Conservation (phyloP, 2,113 vertebrate genomes). For the Erpornis zantholeuca region DNA sequence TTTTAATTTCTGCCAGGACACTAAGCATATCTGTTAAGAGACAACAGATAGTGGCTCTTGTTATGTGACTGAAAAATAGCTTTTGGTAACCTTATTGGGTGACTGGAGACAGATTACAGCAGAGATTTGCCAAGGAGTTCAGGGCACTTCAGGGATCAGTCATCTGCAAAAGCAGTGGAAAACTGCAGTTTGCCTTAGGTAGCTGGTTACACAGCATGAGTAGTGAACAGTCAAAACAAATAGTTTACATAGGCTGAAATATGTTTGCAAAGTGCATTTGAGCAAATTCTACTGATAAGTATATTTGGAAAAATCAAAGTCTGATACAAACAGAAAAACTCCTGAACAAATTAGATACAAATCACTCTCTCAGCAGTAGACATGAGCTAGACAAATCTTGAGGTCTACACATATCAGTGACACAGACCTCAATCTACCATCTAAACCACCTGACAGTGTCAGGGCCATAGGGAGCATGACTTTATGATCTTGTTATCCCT, state of each 20-base stretch:
- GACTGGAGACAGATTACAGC: conserved; percentile 1
- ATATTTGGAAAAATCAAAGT: conserved; percentile 16
- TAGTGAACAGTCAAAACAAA: conserved; percentile 49
- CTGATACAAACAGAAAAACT: background rate
- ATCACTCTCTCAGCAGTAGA: background rate
- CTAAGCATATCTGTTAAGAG: background rate
- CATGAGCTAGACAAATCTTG: background rate
- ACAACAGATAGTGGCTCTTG: background rate
- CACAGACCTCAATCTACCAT: background rate
- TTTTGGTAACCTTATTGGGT: conserved; percentile 2
- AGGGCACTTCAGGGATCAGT: conserved; percentile 13
- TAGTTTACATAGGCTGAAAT: conserved; percentile 26
- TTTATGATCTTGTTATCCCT: background rate
- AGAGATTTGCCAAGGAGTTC: conserved; percentile 3
- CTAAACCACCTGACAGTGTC: background rate
- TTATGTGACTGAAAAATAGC: background rate
- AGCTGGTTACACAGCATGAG: background rate
- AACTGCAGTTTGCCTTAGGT: conserved; percentile 45
- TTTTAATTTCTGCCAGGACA: background rate
- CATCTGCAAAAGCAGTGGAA: conserved; percentile 31
- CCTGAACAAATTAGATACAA: background rate
- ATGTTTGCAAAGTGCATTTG: background rate
- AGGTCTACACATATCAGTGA: background rate
- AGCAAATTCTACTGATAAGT: conserved; percentile 37
- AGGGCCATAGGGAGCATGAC: background rate